phyloP scores from a whole-genome alignment of 2,797 vertebrate genomes.

The Bufotes viridis region DNA sequence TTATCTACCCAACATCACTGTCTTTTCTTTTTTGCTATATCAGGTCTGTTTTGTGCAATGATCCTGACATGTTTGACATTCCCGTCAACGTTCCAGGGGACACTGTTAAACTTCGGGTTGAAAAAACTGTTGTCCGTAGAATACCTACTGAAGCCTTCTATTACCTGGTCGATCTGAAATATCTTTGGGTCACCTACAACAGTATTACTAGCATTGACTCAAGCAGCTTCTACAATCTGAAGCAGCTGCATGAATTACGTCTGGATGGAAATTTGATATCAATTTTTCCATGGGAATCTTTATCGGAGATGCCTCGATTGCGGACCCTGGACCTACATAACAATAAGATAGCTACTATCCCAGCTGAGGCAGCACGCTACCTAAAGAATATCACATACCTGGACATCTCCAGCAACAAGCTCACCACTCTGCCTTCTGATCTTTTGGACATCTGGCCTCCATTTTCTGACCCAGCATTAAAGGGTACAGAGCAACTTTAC shows the following conservation, averaged over 20 bases:
- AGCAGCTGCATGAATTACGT: constrained; percentile 89
- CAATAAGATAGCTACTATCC: constrained; percentile 84
- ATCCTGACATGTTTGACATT: constrained; percentile 93
- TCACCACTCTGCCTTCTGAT: constrained; percentile 87
- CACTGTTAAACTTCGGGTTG: constrained; percentile 89
- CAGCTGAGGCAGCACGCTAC: constrained; percentile 79
- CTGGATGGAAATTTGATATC: constrained; percentile 91
- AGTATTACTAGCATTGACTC: constrained; percentile 83
- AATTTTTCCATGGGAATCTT: constrained; percentile 90
- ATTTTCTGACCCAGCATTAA: constrained; percentile 71
- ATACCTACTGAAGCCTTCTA: constrained; percentile 94
- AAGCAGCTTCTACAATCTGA: constrained; percentile 93
- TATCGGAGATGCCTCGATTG: constrained; percentile 87
- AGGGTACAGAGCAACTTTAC: constrained; percentile 66
- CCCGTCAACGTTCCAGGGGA: constrained; percentile 91
- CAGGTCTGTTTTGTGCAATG: constrained; percentile 92
- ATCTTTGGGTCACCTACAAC: constrained; percentile 94
- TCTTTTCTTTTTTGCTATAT: constrained; percentile 44
- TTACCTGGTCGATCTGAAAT: constrained; percentile 89
- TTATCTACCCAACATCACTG: neutral
- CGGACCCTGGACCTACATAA: constrained; percentile 91
- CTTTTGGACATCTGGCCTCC: constrained; percentile 93
- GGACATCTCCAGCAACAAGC: constrained; percentile 94
- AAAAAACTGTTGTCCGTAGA: constrained; percentile 86
- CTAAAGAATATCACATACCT: constrained; percentile 88